phyloP scores from a whole-genome alignment of 2,888 invertebrate genomes.

The Cataglyphis cursor region DNA sequence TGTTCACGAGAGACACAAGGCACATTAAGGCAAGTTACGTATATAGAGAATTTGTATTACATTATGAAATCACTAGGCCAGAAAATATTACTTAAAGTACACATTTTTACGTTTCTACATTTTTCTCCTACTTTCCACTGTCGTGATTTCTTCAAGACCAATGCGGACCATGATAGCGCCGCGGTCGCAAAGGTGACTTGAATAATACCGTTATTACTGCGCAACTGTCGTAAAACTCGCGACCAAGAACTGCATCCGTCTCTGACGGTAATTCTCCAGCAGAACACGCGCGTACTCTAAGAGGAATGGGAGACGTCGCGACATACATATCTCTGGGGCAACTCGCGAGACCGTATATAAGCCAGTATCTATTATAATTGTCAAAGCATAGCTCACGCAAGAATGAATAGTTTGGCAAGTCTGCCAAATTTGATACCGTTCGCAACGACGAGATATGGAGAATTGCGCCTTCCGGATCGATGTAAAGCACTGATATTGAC shows the following conservation, averaged over 20 bases:
- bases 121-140: slow-evolving; percentile 42
- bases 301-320: slow-evolving; percentile 71
- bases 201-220: slow-evolving; percentile 75
- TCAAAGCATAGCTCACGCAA: slow-evolving; percentile 57
- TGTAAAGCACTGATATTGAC: not conserved
- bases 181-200: slow-evolving; percentile 54
- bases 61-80: not conserved
- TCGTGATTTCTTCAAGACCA: slow-evolving; percentile 42
- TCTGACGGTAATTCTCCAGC: slow-evolving; percentile 74
- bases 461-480: not conserved
- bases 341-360: slow-evolving; percentile 65
- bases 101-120: slow-evolving; percentile 38
- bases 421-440: slow-evolving; percentile 26
- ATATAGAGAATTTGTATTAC: not conserved
- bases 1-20: not conserved
- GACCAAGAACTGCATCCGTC: slow-evolving; percentile 65
- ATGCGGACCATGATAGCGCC: slow-evolving; percentile 61
- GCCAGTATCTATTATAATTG: slow-evolving; percentile 69
- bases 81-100: not conserved
- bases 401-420: slow-evolving; percentile 47
- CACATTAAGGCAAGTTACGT: not conserved
- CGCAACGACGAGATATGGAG: not conserved
- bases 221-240: slow-evolving; percentile 78
- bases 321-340: slow-evolving; percentile 50
- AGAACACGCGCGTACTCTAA: slow-evolving; percentile 69